Conservation (phyloP, 2,113 vertebrate species). For the Chaetodon trifascialis region DNA sequence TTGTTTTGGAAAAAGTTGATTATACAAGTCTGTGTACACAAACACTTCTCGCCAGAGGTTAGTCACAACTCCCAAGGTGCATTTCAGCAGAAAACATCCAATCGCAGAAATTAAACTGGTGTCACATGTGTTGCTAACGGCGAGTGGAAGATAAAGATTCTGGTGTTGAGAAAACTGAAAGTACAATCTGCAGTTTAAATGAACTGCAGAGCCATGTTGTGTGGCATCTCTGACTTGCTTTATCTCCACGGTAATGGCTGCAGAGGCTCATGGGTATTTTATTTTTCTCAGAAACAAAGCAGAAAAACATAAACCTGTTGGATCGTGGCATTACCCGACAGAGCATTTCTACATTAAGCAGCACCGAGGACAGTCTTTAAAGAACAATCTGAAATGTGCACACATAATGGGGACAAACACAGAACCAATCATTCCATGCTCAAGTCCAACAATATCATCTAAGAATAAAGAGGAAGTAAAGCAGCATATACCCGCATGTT, state of each 20-base stretch:
- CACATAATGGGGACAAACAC: too few species aligned
- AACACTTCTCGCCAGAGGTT: too few species aligned
- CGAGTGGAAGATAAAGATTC: not conserved
- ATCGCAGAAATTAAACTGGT: not conserved
- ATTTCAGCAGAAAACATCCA: not conserved
- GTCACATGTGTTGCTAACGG: too few species aligned
- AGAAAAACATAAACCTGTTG: not conserved
- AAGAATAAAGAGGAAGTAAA: not conserved
- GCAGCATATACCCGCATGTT: not conserved
- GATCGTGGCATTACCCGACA: not conserved
- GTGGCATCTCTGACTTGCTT: not conserved
- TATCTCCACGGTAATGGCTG: constrained; percentile 1
- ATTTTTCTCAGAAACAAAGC: not conserved
- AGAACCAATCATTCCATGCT: too few species aligned
- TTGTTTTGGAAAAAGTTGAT: not conserved
- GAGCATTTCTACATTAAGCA: not conserved
- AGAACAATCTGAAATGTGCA: not conserved
- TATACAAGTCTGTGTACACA: too few species aligned
- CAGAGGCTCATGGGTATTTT: constrained; percentile 4
- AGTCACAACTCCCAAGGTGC: too few species aligned
- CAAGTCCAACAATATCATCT: not conserved
- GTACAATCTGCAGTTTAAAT: not conserved
- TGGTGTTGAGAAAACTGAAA: not conserved
- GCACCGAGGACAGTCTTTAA: too few species aligned
- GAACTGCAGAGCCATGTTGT: too few species aligned